Evolutionary conservation across 2,888 invertebrate genomes (phyloP), one percentile per base, ranked within the genome.

Genomic region (Phrixothrix hirtus): DNA sequence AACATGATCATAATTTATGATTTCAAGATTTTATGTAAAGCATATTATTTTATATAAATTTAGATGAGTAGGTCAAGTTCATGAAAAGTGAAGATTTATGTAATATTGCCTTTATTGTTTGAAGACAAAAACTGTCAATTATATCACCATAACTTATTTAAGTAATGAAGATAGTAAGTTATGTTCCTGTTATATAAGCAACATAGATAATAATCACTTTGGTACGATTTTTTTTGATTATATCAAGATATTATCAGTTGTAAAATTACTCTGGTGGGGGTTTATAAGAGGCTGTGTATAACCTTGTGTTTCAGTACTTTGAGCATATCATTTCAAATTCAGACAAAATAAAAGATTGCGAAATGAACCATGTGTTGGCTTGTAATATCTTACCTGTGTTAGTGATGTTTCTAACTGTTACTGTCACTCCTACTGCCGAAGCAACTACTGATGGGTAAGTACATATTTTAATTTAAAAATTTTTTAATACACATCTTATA

Each of bases 231-330:
- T n/a, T n/a, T n/a, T n/a, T n/a, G n/a, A n/a, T n/a, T n/a, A n/a
- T n/a, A n/a, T n/a, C n/a, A n/a, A 21, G 21, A 21, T 21, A 21
- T 5, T 21, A 7, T 21, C 7, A 21, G 21, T 21, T 12, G 2
- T 41, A 36, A 31, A 15, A 36, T 44, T 37, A 26, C 43, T 32
- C 43, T 49, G 54, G 54, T 54, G 54, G 54, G 54, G 43, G 54
- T 44, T 44, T 54, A 54, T 54, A 54, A 54, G 54, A 54, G 30
- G 38, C 54, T 49, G 54, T 38, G 6, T 29, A 25, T 38, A 54
- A 49, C 54, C 54, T 54, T 54, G 48, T 39, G 39, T 29, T 30
- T 54, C 48, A 54, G 54, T 54, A 44, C 27, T 35, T 26, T 38
- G 38, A 38, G 10, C 27, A 49, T 54, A 54, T 39, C 43, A 37